Base-by-base conservation (phyloP, 2,797 vertebrate genomes). In the Fundulus diaphanus region DNA sequence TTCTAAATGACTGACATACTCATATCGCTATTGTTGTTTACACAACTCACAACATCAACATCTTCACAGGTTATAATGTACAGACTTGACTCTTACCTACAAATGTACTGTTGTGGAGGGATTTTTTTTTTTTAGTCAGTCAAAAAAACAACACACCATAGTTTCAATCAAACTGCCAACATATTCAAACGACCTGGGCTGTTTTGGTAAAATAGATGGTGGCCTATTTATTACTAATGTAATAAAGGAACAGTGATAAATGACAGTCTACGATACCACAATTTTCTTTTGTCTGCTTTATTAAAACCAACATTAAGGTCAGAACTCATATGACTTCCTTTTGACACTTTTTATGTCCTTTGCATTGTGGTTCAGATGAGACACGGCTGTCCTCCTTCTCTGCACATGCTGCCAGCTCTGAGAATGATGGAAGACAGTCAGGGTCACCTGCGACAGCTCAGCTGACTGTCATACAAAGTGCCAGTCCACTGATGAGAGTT, bases 391-490 rank as follows among this genome's bases (percentile, higher is more conserved):
- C 79, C 77, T 78, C 59, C 70, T 71, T 72, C 80, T 35, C 72
- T 76, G 83, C 81, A 31, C 66, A 78, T 72, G 66, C 76, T 77
- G 74, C 35, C 80, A 68, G 87, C 86, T 90, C 85, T 82, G 80
- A 89, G 88, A 85, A 83, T 89, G 88, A 92, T 82, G 85, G 88
- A 89, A 73, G 86, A 79, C 73, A 70, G 82, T 82, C 83, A 68
- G 80, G 92, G 92, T 94, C 94, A 94, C 92, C 92, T 93, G 90
- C 85, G 89, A 93, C 91, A 87, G 88, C 91, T 90, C 93, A 83
- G 90, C 88, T 81, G 89, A 91, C 90, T 93, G 91, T 90, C 89
- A 87, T 73, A 86, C 89, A 87, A 90, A 85, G 91, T 82, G 82
- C 84, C 44, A 85, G 90, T 89, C 91, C 91, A 89, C 91, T 90